Evolutionary conservation across 2,888 invertebrate species (phyloP).

Genomic region (Epinotia demarniana): DNA sequence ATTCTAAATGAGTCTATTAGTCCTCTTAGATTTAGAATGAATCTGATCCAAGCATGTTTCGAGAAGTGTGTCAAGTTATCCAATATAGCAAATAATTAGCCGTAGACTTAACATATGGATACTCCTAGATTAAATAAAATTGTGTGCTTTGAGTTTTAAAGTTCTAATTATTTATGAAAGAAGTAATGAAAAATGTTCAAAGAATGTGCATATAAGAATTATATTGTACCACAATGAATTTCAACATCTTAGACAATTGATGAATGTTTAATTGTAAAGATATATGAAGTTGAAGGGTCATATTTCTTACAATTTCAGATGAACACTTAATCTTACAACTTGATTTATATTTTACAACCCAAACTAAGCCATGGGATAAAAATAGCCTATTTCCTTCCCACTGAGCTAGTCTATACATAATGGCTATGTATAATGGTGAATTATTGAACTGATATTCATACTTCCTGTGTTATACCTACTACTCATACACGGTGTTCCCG

Average conservation of each 20-base stretch:
- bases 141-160: background rate
- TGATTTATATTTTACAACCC: background rate
- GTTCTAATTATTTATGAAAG: background rate
- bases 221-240: background rate
- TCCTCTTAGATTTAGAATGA: constrained; percentile 4
- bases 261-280: background rate
- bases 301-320: background rate
- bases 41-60: constrained; percentile 22
- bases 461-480: too few species aligned
- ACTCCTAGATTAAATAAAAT: background rate
- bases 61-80: constrained; percentile 20
- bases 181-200: background rate
- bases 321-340: background rate
- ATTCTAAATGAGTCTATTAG: constrained; percentile 27
- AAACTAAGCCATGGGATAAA: too few species aligned
- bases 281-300: too few species aligned
- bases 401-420: too few species aligned
- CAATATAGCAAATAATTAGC: constrained; percentile 1
- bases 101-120: constrained; percentile 6
- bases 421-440: too few species aligned
- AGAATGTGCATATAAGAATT: background rate
- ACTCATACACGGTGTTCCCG: too few species aligned
- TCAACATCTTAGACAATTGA: background rate
- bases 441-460: too few species aligned
- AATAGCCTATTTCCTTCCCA: too few species aligned